These are phyloP conservation scores for Ciconia stormi DNA, from an alignment of 2,113 vertebrate genomes.

Conservation along the genomic window DNA sequence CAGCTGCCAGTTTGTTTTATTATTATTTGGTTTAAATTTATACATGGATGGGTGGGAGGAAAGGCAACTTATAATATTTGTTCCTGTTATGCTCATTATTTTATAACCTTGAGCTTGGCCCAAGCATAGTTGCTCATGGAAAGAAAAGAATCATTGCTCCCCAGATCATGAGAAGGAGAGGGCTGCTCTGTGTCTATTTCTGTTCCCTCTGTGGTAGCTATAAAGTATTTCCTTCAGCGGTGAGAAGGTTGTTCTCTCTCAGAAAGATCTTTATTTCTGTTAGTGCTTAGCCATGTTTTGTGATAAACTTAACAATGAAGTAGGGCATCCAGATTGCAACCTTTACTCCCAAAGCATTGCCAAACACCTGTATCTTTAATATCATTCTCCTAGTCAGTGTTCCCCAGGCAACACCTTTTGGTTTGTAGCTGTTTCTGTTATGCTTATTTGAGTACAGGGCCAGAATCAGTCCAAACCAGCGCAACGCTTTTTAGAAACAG, in stretches of 20 bases:
- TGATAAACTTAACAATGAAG: not conserved
- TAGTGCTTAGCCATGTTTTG: not conserved
- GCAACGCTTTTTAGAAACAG: not conserved
- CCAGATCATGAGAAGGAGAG: not conserved
- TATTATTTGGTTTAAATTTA: constrained; percentile 72
- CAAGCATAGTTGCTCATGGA: constrained; percentile 42
- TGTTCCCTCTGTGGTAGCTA: not conserved
- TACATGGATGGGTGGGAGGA: constrained; percentile 49
- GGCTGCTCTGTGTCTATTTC: not conserved
- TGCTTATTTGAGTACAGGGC: not conserved
- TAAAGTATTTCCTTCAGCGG: not conserved
- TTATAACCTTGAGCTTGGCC: constrained; percentile 43
- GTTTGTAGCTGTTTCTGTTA: not conserved
- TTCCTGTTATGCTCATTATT: constrained; percentile 53
- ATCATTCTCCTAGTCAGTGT: not conserved
- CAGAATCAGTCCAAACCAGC: not conserved
- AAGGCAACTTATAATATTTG: constrained; percentile 56
- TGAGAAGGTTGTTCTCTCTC: not conserved
- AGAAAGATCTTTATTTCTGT: not conserved
- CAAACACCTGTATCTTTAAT: not conserved
- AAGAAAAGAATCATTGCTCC: constrained; percentile 8
- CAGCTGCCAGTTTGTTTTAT: constrained; percentile 68
- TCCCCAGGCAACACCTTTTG: not conserved
- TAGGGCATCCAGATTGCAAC: not conserved
- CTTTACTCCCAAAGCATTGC: not conserved